phyloP scores from a whole-genome alignment of 2,113 vertebrate genomes.

The Apteryx owenii region DNA sequence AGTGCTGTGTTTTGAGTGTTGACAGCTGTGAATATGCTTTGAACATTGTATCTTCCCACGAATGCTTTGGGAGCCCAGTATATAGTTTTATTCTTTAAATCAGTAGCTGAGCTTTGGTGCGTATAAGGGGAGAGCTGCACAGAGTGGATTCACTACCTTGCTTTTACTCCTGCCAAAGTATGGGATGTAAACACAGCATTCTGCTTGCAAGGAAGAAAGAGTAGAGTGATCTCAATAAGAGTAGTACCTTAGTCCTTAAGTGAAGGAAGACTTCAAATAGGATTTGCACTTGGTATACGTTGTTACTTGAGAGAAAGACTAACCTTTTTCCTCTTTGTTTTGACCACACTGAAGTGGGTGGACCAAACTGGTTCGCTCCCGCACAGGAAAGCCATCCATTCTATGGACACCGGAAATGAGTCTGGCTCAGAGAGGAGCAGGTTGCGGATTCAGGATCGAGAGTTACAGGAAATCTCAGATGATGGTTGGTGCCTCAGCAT shows the following conservation, averaged over 20 bases:
- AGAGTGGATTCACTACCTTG: background rate
- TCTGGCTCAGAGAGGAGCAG: constrained; percentile 70
- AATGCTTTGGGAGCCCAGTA: background rate
- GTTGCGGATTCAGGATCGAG: constrained; percentile 90
- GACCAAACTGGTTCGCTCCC: constrained; percentile 77
- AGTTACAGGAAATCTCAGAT: constrained; percentile 95
- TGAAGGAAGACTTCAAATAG: background rate
- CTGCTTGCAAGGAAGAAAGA: background rate
- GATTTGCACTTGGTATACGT: background rate
- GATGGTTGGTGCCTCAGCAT: constrained; percentile 96
- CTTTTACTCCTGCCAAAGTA: background rate
- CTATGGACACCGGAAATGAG: background rate
- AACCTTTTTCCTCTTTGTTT: background rate
- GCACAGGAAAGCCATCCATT: constrained; percentile 35
- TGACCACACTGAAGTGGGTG: constrained; percentile 84
- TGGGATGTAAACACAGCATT: rapidly evolving
- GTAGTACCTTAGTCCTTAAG: background rate
- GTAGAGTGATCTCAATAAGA: too few species aligned
- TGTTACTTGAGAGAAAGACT: background rate
- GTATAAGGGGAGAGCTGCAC: background rate
- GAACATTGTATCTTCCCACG: background rate
- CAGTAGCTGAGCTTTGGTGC: background rate
- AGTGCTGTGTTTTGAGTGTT: background rate
- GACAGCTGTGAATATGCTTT: background rate
- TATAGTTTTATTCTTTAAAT: background rate